phyloP scores from a whole-genome alignment of 2,797 vertebrate genomes.

The Podarcis lilfordi region DNA sequence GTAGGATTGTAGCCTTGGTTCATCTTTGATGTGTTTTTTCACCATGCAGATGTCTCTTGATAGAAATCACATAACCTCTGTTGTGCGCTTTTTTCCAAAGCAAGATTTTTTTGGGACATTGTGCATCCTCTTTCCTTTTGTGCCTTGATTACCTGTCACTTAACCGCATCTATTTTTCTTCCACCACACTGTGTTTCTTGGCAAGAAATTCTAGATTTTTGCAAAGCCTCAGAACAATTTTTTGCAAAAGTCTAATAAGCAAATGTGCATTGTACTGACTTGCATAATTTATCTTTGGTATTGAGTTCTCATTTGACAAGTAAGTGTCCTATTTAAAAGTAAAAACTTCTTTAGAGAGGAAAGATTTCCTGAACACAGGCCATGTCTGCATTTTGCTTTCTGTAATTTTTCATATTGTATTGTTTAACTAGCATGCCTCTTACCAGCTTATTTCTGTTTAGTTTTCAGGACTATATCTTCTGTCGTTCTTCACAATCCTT shows the following conservation, averaged over 20 bases:
- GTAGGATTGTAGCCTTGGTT: neutral
- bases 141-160: neutral
- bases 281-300: neutral
- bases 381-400: neutral
- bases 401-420: neutral
- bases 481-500: slow-evolving; percentile 91
- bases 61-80: neutral
- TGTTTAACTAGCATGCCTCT: neutral
- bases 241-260: neutral
- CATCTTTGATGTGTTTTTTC: neutral
- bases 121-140: neutral
- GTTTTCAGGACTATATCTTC: slow-evolving; percentile 95
- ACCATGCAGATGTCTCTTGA: neutral
- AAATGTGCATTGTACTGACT: neutral
- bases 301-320: neutral
- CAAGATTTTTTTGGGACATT: neutral
- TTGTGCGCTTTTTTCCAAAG: neutral
- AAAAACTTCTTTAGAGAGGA: neutral
- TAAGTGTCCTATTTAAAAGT: neutral
- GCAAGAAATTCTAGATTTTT: neutral
- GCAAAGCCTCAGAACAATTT: neutral
- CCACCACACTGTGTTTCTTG: neutral
- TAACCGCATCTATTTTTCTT: too few relatives aligned
- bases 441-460: slow-evolving; percentile 72
- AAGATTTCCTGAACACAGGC: neutral